These are phyloP conservation scores for Oppia nitens DNA, from an alignment of 1,140 invertebrate genomes.

Conservation along the genomic window DNA sequence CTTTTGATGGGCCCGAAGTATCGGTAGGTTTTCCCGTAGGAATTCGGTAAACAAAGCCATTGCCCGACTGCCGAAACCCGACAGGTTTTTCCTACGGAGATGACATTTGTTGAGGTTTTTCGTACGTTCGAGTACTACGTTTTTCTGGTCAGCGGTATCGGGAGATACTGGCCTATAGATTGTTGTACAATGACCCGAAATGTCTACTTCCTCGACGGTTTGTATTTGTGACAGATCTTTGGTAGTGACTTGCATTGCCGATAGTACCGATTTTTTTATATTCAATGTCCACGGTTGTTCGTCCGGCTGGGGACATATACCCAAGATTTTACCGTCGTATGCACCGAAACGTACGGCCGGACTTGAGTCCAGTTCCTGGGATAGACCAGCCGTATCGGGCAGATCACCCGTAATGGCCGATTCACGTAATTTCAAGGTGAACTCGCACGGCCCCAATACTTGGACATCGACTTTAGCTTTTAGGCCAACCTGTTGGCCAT, in stretches of 20 bases:
- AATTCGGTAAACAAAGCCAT: slow-evolving; percentile 2
- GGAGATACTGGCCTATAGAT: not conserved
- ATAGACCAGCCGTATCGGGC: not conserved
- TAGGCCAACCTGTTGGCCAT: slow-evolving; percentile 1
- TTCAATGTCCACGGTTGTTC: slow-evolving; percentile 3
- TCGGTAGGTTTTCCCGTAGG: not conserved
- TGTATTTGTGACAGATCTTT: not conserved
- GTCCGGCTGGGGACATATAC: not conserved
- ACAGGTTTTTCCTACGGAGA: slow-evolving; percentile 1
- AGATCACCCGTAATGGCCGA: slow-evolving; percentile 4
- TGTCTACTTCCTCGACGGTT: not conserved
- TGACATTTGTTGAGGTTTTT: slow-evolving; percentile 6
- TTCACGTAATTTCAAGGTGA: slow-evolving; percentile 2
- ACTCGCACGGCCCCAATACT: not conserved
- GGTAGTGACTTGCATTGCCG: not conserved
- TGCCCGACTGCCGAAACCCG: not conserved
- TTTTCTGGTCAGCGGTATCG: not conserved
- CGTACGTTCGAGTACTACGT: not conserved
- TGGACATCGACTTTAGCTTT: slow-evolving; percentile 8
- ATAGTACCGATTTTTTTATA: slow-evolving; percentile 10
- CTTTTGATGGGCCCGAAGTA: not conserved
- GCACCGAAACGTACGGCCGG: slow-evolving; percentile 4
- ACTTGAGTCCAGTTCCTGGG: not conserved
- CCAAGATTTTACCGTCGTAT: slow-evolving; percentile 2
- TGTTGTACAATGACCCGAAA: slow-evolving; percentile 4